Percentiles rank a stretch among this genome's conserved stretches.
Evolutionary conservation across 2,888 invertebrate genomes (phyloP).

Genomic region (Anagyrus pseudococci): DNA sequence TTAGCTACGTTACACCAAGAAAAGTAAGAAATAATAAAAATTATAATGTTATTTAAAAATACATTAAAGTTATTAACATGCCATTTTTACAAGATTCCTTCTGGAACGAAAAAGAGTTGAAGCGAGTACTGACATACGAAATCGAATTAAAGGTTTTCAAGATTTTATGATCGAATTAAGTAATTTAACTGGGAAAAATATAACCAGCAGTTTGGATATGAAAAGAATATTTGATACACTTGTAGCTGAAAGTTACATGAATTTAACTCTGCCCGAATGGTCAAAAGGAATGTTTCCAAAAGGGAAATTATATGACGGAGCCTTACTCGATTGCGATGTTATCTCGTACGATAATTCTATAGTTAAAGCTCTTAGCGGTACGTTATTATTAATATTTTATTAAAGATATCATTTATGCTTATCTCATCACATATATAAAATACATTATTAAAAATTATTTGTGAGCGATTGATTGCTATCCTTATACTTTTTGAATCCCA

Average conservation of each 20-base stretch:
- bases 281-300: slow-evolving; percentile 62
- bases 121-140: slow-evolving; percentile 17
- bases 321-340: slow-evolving; percentile 64
- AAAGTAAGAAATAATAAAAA: background rate
- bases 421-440: background rate
- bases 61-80: background rate
- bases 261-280: slow-evolving; percentile 66
- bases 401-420: too few relatives aligned
- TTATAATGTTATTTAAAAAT: background rate
- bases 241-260: slow-evolving; percentile 62
- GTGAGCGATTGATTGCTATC: background rate
- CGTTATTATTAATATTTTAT: too few relatives aligned
- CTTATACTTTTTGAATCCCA: too few relatives aligned
- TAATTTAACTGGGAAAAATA: slow-evolving; percentile 24
- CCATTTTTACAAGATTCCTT: slow-evolving; percentile 22
- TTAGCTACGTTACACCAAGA: slow-evolving; percentile 18
- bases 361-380: slow-evolving; percentile 64
- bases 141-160: slow-evolving; percentile 9
- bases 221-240: slow-evolving; percentile 43
- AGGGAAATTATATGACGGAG: slow-evolving; percentile 63
- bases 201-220: slow-evolving; percentile 21
- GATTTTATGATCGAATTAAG: slow-evolving; percentile 29
- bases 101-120: slow-evolving; percentile 29
- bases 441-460: background rate
- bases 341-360: slow-evolving; percentile 65